Percentiles rank a stretch among this genome's conserved stretches.
Evolutionary conservation across 2,797 vertebrate species (phyloP).

Genomic region (Onychomys leucogaster): DNA sequence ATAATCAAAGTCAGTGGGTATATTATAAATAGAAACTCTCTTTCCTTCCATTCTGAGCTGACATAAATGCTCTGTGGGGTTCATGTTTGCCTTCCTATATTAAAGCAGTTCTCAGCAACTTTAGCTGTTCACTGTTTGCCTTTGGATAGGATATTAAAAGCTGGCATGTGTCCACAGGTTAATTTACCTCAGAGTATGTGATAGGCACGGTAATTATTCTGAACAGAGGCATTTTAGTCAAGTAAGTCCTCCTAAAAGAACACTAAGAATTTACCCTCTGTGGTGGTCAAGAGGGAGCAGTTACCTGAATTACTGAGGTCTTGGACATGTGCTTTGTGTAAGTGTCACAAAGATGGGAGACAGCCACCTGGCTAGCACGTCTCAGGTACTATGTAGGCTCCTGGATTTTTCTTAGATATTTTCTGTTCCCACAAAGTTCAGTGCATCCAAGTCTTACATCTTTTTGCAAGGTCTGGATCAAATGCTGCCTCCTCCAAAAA

Average conservation of each 20-base stretch:
- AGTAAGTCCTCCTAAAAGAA: slow-evolving; percentile 37
- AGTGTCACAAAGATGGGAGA: not conserved
- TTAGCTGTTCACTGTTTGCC: slow-evolving; percentile 14
- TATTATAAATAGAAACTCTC: slow-evolving; percentile 1
- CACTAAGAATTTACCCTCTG: slow-evolving; percentile 33
- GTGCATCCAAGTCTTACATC: not conserved
- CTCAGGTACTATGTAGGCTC: not conserved
- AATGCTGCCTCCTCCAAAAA: not conserved
- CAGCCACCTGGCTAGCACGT: not conserved
- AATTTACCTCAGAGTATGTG: slow-evolving; percentile 64
- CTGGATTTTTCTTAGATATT: not conserved
- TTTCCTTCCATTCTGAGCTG: not conserved
- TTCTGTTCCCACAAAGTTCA: not conserved
- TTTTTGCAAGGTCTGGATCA: not conserved
- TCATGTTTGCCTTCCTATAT: not conserved
- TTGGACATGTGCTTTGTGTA: not conserved
- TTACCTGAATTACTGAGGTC: not conserved
- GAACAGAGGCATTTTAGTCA: slow-evolving; percentile 55
- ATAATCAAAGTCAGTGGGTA: not conserved
- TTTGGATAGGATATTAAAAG: slow-evolving; percentile 58
- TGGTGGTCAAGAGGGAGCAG: slow-evolving; percentile 64
- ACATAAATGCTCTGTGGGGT: not conserved
- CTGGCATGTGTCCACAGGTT: slow-evolving; percentile 52
- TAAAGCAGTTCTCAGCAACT: slow-evolving; percentile 23
- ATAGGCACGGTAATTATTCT: slow-evolving; percentile 64